Evolutionary conservation across 37 sponge, comb jelly and placozoan species (phyloP).

Genomic region (Spongilla lacustris): DNA sequence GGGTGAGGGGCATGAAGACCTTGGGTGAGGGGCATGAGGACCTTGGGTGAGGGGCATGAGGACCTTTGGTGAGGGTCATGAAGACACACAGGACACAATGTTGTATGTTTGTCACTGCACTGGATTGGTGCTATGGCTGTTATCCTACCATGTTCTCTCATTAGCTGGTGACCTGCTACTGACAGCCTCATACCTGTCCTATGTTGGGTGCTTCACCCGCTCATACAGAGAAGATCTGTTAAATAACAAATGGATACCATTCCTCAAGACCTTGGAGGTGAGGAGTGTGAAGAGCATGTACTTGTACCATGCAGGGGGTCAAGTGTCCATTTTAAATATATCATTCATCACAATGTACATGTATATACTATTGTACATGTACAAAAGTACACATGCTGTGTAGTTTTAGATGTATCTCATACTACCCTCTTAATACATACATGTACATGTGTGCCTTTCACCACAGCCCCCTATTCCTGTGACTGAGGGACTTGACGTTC

Average conservation of each 20-base stretch:
- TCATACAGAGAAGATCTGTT: slow-evolving; percentile 80
- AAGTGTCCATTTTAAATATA: too few relatives aligned
- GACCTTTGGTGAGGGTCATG: too few relatives aligned
- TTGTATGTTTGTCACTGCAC: too few relatives aligned
- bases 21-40: too few relatives aligned
- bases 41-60: too few relatives aligned
- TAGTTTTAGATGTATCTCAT: too few relatives aligned
- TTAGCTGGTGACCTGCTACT: slow-evolving; percentile 94
- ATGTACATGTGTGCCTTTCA: background rate
- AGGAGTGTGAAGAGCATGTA: background rate
- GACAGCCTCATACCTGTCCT: slow-evolving; percentile 92
- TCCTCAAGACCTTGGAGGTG: slow-evolving; percentile 73
- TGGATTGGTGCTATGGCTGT: too few relatives aligned
- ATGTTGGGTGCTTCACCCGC: slow-evolving; percentile 93
- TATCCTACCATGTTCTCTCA: background rate
- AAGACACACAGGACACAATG: too few relatives aligned
- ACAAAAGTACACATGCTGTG: too few relatives aligned
- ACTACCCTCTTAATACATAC: background rate
- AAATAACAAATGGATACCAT: slow-evolving; percentile 81
- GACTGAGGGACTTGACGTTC: slow-evolving; percentile 90
- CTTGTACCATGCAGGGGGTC: background rate
- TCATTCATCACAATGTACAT: background rate
- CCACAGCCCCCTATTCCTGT: slow-evolving; percentile 83
- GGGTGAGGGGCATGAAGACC: too few relatives aligned
- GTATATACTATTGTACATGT: background rate